Evolutionary conservation across 1,140 invertebrate genomes (phyloP).

Genomic region (Paralvinella palmiformis): DNA sequence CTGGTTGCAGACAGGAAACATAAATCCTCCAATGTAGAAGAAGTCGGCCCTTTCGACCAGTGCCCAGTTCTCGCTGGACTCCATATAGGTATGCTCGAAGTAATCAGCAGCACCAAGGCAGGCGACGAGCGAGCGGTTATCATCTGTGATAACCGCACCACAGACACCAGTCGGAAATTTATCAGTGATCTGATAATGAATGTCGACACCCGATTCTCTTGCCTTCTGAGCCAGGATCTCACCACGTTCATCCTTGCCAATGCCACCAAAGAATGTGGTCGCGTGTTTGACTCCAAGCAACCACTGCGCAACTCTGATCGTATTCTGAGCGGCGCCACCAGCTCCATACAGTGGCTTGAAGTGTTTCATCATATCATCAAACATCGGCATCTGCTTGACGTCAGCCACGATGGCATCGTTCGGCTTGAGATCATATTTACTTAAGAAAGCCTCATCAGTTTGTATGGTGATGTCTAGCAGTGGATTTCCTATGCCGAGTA

Average conservation of each 20-base stretch:
- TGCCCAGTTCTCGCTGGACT: slow-evolving; percentile 65
- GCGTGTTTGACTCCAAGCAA: slow-evolving; percentile 67
- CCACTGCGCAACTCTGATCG: slow-evolving; percentile 85
- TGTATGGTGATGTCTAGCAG: slow-evolving; percentile 19
- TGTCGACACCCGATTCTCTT: slow-evolving; percentile 74
- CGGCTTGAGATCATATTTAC: slow-evolving; percentile 54
- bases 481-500: slow-evolving; percentile 24
- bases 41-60: slow-evolving; percentile 75
- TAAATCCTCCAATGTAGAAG: slow-evolving; percentile 91
- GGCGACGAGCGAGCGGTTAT: slow-evolving; percentile 77
- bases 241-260: slow-evolving; percentile 86
- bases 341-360: slow-evolving; percentile 80
- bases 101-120: slow-evolving; percentile 90
- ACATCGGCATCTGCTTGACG: slow-evolving; percentile 70
- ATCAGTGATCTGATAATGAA: slow-evolving; percentile 49
- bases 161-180: slow-evolving; percentile 42
- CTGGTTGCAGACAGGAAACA: slow-evolving; percentile 81
- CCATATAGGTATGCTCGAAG: slow-evolving; percentile 82
- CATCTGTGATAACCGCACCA: slow-evolving; percentile 8
- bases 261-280: slow-evolving; percentile 85
- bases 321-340: slow-evolving; percentile 92
- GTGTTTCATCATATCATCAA: slow-evolving; percentile 59
- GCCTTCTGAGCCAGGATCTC: slow-evolving; percentile 79
- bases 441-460: slow-evolving; percentile 6
- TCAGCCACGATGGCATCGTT: slow-evolving; percentile 90